Evolutionary conservation across 2,113 vertebrate genomes (phyloP).

Genomic region (Zapus hudsonius): DNA sequence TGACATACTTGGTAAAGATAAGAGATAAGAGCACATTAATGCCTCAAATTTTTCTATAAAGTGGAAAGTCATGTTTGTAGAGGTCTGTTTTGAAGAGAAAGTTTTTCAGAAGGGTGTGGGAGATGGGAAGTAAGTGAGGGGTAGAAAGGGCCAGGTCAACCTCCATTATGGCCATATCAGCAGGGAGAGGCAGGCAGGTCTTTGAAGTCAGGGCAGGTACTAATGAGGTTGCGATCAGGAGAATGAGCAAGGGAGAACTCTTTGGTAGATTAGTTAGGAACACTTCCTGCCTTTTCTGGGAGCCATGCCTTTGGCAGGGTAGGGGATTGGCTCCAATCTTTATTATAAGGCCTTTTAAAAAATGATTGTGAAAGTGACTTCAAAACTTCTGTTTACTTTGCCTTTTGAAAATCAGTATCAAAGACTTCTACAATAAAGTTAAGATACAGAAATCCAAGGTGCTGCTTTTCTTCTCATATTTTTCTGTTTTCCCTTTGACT

Average conservation of each 20-base stretch:
- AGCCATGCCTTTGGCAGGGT: not conserved
- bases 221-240: not conserved
- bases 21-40: not conserved
- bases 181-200: not conserved
- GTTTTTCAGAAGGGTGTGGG: not conserved
- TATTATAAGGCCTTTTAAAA: not conserved
- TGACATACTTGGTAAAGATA: not conserved
- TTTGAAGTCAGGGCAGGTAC: not conserved
- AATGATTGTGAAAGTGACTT: not conserved
- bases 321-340: not conserved
- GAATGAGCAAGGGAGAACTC: not conserved
- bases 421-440: not conserved
- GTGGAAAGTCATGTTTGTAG: not conserved
- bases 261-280: not conserved
- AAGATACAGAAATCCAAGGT: not conserved
- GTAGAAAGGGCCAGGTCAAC: not conserved
- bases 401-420: not conserved
- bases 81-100: not conserved
- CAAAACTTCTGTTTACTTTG: not conserved
- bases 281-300: not conserved
- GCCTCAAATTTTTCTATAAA: not conserved
- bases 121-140: not conserved
- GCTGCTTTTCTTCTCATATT: not conserved
- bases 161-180: not conserved
- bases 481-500: conserved; percentile 48